Percentiles rank a stretch among this genome's conserved stretches.
Evolutionary conservation across 1,140 invertebrate species (phyloP).

Genomic region (Pseudomyrmex flavicornis): DNA sequence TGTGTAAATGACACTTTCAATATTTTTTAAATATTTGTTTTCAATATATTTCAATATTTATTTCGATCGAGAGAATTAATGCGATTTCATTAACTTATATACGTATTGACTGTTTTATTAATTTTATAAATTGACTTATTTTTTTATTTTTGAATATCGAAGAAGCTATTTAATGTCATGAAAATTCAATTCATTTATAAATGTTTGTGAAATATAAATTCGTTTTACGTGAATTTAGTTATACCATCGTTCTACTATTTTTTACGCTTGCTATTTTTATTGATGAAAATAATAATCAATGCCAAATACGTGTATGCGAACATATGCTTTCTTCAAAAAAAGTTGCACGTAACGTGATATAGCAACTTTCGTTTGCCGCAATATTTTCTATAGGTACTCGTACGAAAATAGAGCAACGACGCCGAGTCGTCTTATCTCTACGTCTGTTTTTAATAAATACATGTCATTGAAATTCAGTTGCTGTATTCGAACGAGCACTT

Average conservation of each 20-base stretch:
- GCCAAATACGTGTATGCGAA: neutral
- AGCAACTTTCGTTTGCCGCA: neutral
- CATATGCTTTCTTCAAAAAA: slow-evolving; percentile 5
- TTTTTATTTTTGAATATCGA: too few relatives aligned
- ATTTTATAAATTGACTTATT: too few relatives aligned
- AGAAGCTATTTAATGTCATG: neutral
- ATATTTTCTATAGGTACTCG: neutral
- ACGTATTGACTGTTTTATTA: too few relatives aligned
- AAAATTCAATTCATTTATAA: neutral
- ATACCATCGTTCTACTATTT: neutral
- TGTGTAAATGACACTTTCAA: too few relatives aligned
- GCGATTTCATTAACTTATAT: too few relatives aligned
- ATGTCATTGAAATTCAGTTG: slow-evolving; percentile 23
- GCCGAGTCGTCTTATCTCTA: neutral
- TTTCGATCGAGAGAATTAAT: too few relatives aligned
- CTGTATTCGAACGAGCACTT: neutral
- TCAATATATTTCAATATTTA: too few relatives aligned
- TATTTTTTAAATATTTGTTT: too few relatives aligned
- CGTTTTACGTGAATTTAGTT: neutral
- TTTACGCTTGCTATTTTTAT: neutral
- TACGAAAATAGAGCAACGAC: neutral
- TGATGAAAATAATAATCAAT: neutral
- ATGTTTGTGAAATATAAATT: neutral
- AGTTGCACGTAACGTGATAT: slow-evolving; percentile 18
- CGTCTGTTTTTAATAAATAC: slow-evolving; percentile 38